Base-by-base conservation (phyloP, 2,888 invertebrate species). In the Nomada ferruginata region DNA sequence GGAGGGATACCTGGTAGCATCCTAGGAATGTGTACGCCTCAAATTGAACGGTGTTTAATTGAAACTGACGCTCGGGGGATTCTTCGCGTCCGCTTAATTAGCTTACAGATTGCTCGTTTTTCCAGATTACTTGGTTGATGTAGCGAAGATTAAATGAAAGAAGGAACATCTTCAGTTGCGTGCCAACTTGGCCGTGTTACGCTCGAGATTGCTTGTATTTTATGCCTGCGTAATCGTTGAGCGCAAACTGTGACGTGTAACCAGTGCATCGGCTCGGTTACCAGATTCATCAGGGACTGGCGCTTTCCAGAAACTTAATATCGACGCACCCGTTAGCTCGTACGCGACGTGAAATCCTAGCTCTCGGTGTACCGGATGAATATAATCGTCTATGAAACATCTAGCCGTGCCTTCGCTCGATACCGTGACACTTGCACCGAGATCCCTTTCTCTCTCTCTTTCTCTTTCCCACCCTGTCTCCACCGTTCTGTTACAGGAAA, bases 241-340 rank as follows among this genome's bases (percentile, higher is more conserved):
- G 10, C 13, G 5, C 26, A 29, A 18, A 10, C 7, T 11, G 55
- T 29, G 26, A 13, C 44, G 11, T 10, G 15, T 18, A 61, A 57
- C 44, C 47, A 47, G 42, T 44, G 57, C 50, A 57, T 42, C 36
- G 13, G n/a, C 70, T 66, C 71, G 59, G 57, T 76, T 70, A 64
- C 65, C 20, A 59, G 59, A 70, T 65, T 60, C 59, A 42, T 53
- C 59, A 5, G 13, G 47, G 47, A 29, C 44, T 11, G 10, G 44
- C 50, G 76, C 74, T 66, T 68, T 76, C 76, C 18, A 57, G 80
- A 80, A 83, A 81, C 80, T 44, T 63, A 81, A 86, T 83, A 86
- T 85, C 79, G 77, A 57, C 61, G 44, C 23, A 52, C 69, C 47
- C 59, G 80, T 72, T 81, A 70, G 60, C 42, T 79, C n/a, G 59